Percentiles rank a stretch among this genome's conserved stretches.
These are phyloP conservation scores for Nysson spinosus DNA, from an alignment of 2,888 invertebrate genomes.

Conservation along the genomic window DNA sequence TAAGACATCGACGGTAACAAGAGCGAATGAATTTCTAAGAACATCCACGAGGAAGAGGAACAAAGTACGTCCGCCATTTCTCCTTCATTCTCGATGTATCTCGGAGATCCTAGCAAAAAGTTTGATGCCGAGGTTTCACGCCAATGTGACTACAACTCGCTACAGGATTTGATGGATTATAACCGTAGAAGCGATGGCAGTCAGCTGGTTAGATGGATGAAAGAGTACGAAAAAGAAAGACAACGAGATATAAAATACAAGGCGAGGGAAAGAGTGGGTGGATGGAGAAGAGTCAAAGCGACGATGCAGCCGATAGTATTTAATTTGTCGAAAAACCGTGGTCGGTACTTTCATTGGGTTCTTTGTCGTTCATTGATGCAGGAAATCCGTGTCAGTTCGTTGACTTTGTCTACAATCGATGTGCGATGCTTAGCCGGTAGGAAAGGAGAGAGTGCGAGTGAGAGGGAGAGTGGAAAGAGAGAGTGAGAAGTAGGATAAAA, in stretches of 20 bases:
- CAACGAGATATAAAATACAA: conserved; percentile 8
- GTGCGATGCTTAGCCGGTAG: too few relatives aligned
- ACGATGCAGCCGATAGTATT: conserved; percentile 30
- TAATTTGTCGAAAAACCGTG: conserved; percentile 53
- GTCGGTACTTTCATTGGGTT: conserved; percentile 2
- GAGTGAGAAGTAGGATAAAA: conserved; percentile 27
- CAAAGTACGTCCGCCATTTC: background rate
- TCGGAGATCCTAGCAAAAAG: conserved; percentile 28
- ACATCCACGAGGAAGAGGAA: too few relatives aligned
- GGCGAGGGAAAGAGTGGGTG: background rate
- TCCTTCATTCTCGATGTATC: background rate
- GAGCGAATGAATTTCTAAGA: too few relatives aligned
- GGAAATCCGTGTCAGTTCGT: conserved; percentile 58
- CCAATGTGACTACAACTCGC: conserved; percentile 26
- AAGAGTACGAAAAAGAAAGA: conserved; percentile 15
- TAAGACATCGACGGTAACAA: too few relatives aligned
- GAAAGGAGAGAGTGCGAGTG: too few relatives aligned
- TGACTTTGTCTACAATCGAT: conserved; percentile 61
- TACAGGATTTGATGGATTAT: conserved; percentile 57
- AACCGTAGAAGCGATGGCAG: conserved; percentile 35
- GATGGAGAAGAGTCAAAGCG: background rate
- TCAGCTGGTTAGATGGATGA: conserved; percentile 38
- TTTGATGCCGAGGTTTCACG: conserved; percentile 14
- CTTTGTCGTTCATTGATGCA: conserved; percentile 35
- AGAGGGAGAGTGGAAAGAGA: too few relatives aligned